Evolutionary conservation across 1,140 invertebrate species (phyloP), one percentile per base, ranked within the genome.

Genomic region (Eupristina koningsbergeri): DNA sequence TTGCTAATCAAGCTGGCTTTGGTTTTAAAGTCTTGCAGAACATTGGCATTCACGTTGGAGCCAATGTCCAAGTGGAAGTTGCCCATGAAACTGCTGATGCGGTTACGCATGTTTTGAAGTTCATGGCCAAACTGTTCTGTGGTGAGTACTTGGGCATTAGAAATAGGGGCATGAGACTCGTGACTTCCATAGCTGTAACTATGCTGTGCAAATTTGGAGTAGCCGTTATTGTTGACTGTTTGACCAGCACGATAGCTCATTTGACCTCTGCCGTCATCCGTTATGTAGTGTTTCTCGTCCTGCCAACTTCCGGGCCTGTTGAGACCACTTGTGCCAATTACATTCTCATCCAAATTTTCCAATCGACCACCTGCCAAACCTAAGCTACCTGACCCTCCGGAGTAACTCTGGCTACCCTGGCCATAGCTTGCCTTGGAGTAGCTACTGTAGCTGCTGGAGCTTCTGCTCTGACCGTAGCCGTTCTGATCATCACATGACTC

Each of bases 231-330:
- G 63, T 3, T 85, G 0, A 85, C 83, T 3, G 83, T 86, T 61
- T 88, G 88, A n/a, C 88, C 87, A 17, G 85, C 86, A 15, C 86
- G 85, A 67, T 87, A 86, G 47, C 85, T 85, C 36, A 88, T 75
- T 50, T 78, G 58, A 17, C 87, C 88, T 1, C 64, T 74, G 67
- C 88, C 87, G 22, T 86, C 87, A 47, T 87, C 85, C 2, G 85
- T 87, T 13, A 83, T 36, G 45, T 84, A 88, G 39, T 87, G 86
- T 26, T 88, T 88, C 41, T 87, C 83, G 36, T 88, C 86, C 0
- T 77, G 76, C 88, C 87, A 88, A 31, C 80, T 87, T 31, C 86
- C 86, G 29, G 88, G 85, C 29, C 81, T 79, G 19, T 85, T 58
- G 2, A 77, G 22, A 11, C 84, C 84, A 19, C 26, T 11, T 0